Base-by-base conservation (phyloP, 2,888 invertebrate genomes). In the Aricia artaxerxes region DNA sequence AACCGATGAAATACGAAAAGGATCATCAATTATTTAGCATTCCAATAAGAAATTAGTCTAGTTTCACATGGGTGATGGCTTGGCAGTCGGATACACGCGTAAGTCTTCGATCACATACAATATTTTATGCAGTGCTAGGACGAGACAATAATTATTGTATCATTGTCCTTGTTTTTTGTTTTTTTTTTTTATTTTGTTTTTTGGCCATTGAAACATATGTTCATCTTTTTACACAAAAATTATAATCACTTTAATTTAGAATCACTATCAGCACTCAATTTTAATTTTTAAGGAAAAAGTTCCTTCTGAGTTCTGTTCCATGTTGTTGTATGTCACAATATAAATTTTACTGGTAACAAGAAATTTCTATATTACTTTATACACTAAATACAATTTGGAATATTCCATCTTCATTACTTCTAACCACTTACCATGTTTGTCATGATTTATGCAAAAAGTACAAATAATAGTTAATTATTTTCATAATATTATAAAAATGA, bases 51-150 rank as follows among this genome's bases (percentile, higher is more conserved):
- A 91, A 91, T 88, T 91, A 91, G 93, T 93, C 87, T 87, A 90
- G 88, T 88, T 91, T 91, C 93, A 91, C 92, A 94, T 94, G 94
- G 94, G 94, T 94, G 91, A 94, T 94, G 94, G 94, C 94, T 94
- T 94, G 94, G 94, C 94, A 94, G 90, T 91, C 92, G 91, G 94
- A 94, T 90, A 92, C 92, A 88, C 94, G 92, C 92, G 94, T 94
- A 90, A 92, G 94, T 91, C 81, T 61, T 73, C 24, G 31, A 49
- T 76, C 76, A 31, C 35, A 35, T 57, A 16, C 35, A 49, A 16
- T 35, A 49, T 57, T 49, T 7, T 76, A 53, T 35, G 76, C 76
- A 76, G 9, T 76, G 35, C 24, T 76, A 76, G 57, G 31, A 31
- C 57, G 5, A 76, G 31, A 49, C 76, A 76, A 31, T 24, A 24